Evolutionary conservation across 2,113 vertebrate genomes (phyloP), one percentile per base, ranked within the genome.

Genomic region (Notarius lentiginosus): DNA sequence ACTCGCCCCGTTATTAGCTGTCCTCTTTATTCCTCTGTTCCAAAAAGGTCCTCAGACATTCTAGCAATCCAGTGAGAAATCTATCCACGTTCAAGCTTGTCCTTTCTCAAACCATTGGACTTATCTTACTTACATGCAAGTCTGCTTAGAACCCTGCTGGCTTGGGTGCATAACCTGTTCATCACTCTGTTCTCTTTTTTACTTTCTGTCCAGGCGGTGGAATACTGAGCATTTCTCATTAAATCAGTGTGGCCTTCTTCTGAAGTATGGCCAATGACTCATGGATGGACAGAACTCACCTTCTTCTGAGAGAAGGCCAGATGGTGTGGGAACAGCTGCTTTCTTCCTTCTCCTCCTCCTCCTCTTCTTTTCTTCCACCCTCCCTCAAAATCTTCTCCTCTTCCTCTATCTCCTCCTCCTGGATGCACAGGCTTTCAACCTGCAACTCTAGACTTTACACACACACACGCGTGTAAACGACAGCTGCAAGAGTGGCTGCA

Each of bases 191-290:
- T 80, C 75, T 22, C 24, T 56, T 80, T 72, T 76, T 77, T 56
- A 34, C 79, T 73, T 87, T 73, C 87, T 89, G 89, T 84, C 89
- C 90, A 87, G 86, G 90, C 84, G 88, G 88, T 90, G 89, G 87
- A 90, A 91, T 90, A 89, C 60, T 88, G 84, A 83, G 89, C 91
- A 90, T 89, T 90, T 90, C 93, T 95, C 94, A 94, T 94, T 94
- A 95, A 94, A 92, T 92, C 91, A 92, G 91, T 85, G 89, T 77
- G 90, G 91, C 88, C 60, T 91, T 82, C 91, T 91, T 95, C 93
- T 95, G 94, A 95, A 94, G 93, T 95, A 89, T 15, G 88, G 94
- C 95, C 94, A 95, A 93, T 90, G 88, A 90, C 88, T 91, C 91
- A 91, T 90, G 90, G 91, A 93, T 92, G 60, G 86, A 89, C 90